These are phyloP conservation scores for Mactra quadrangularis DNA, from an alignment of 1,140 invertebrate species.

Conservation along the genomic window DNA sequence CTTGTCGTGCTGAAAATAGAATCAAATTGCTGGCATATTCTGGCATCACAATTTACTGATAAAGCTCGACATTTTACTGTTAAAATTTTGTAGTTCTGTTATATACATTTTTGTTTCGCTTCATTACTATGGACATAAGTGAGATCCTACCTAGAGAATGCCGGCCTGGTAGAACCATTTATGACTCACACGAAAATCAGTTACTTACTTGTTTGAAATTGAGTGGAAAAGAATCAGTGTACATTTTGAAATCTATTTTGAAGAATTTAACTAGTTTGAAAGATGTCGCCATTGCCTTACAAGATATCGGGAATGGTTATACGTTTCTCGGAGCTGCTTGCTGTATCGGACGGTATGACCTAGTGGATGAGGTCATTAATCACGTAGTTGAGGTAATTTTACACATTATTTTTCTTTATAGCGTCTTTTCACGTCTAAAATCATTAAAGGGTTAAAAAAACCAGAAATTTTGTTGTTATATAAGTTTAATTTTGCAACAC, in stretches of 20 bases:
- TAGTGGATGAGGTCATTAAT: constrained; percentile 5
- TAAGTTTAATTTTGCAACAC: too few relatives aligned
- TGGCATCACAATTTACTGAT: too few relatives aligned
- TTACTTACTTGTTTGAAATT: constrained; percentile 20
- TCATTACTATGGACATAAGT: constrained; percentile 46
- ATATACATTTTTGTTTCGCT: too few relatives aligned
- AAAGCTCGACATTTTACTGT: too few relatives aligned
- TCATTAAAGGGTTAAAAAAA: too few relatives aligned
- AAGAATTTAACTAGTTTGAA: constrained; percentile 6
- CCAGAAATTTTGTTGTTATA: too few relatives aligned
- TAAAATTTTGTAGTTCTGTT: too few relatives aligned
- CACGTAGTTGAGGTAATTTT: constrained; percentile 10
- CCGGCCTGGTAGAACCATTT: constrained; percentile 38
- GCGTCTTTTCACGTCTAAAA: too few relatives aligned
- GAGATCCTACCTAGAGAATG: constrained; percentile 5
- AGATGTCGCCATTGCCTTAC: neutral
- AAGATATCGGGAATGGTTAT: neutral
- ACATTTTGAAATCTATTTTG: constrained; percentile 1
- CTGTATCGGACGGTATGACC: constrained; percentile 22
- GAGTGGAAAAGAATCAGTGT: neutral
- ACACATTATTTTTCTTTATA: too few relatives aligned
- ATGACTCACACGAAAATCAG: neutral
- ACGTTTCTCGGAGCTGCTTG: constrained; percentile 45
- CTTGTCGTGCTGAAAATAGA: too few relatives aligned
- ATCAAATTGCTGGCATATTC: too few relatives aligned